These are phyloP conservation scores for Dinoponera quadriceps DNA, from an alignment of 1,140 invertebrate genomes.

Conservation along the genomic window DNA sequence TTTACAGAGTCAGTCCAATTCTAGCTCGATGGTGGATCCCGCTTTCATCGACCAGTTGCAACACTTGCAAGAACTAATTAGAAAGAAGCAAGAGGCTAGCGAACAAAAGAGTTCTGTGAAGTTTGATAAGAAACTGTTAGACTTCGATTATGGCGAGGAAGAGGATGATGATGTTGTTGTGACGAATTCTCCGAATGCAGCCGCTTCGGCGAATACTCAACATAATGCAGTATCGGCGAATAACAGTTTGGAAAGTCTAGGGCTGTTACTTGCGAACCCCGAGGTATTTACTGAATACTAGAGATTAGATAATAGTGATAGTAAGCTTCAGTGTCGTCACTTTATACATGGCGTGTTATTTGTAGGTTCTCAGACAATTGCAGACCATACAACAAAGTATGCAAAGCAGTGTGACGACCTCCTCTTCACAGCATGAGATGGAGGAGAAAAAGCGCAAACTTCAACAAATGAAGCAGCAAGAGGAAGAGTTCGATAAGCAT, in stretches of 20 bases:
- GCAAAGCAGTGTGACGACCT: conserved; percentile 73
- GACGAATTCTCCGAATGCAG: conserved; percentile 79
- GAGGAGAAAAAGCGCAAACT: conserved; percentile 90
- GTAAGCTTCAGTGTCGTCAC: neutral
- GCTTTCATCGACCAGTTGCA: conserved; percentile 87
- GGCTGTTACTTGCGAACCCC: conserved; percentile 83
- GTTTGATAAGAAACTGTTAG: conserved; percentile 92
- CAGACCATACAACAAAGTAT: conserved; percentile 88
- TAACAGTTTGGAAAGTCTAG: conserved; percentile 82
- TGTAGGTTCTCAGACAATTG: conserved; percentile 89
- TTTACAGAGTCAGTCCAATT: conserved; percentile 79
- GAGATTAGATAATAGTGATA: conserved; percentile 14
- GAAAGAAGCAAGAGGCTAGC: conserved; percentile 85
- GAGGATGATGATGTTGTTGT: conserved; percentile 89
- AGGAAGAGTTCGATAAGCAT: conserved; percentile 93
- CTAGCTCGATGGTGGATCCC: conserved; percentile 81
- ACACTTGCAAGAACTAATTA: conserved; percentile 87
- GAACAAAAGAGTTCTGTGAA: conserved; percentile 85
- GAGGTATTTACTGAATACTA: conserved; percentile 72
- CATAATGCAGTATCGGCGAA: conserved; percentile 76
- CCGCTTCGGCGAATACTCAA: conserved; percentile 72
- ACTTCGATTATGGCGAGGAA: conserved; percentile 94
- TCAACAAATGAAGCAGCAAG: conserved; percentile 91
- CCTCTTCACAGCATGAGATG: conserved; percentile 87
- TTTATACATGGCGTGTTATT: conserved; percentile 14